Evolutionary conservation across 1,140 invertebrate species (phyloP), one percentile per base, ranked within the genome.

Genomic region (Drosophila novamexicana): DNA sequence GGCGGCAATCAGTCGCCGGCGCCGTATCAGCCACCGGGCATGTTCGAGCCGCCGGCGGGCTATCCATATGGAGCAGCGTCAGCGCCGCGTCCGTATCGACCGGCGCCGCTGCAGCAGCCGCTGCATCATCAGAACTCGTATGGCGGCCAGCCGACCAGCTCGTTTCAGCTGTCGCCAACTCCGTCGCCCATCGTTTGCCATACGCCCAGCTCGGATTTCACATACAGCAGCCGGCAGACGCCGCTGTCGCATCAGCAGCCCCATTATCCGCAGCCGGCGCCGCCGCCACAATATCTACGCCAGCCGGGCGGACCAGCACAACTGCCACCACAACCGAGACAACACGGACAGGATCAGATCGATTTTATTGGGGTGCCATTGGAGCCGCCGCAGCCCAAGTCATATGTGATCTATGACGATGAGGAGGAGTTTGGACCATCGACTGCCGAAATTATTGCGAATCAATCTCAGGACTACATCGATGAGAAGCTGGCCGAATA

Each of bases 401-500:
- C 93, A 91, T 93, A 94, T 69, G 94, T 94, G 72, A 93, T 94
- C 85, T 92, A 84, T 64, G 94, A 94, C 85, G 95, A 96, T 39
- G 95, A 95, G 37, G 95, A 95, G 83, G 94, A 95, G 61, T 93
- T 94, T 70, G 96, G 96, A 32, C 95, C 95, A 6, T 96, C 96
- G 54, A 98, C 97, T 3, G 97, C 97, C 9, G 97, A 98, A 91
- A 97, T 98, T 69, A 98, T 98, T 69, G 97, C 97, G 36, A 96
- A 95, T 89, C 97, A 98, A 93, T 97, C 97, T 65, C 97, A 98
- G 93, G 97, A 98, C 93, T 98, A 98, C 90, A 95, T 98, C 52
- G 97, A 98, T 91, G 97, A 98, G 93, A 97, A 97, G 92, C 94
- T 98, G 83, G 96, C 97, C 7, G 97, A 98, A 93, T 98, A 98